Evolutionary conservation across 2,113 vertebrate genomes (phyloP), one percentile per base, ranked within the genome.

Genomic region (Zapus hudsonius): DNA sequence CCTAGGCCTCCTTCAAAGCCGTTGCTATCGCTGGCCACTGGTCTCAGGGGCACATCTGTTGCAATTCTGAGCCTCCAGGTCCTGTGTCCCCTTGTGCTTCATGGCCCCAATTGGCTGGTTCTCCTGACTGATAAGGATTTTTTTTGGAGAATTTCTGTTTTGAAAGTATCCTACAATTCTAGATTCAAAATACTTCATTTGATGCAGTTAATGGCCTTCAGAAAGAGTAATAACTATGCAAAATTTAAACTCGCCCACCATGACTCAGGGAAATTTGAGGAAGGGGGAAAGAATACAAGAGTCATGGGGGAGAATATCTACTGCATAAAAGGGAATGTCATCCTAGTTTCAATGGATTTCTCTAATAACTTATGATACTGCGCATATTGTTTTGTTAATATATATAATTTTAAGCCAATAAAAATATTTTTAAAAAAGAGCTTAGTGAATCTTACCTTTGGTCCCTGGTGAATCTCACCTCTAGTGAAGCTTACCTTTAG

Each of bases 121-220:
- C 67, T 61, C 61, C 61, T 38, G 9, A 84, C 25, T 69, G 59
- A 76, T 27, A 75, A 78, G 27, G 5, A 69, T 27, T 1, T 67
- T 27, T 1, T 67, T 25, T 29, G 15, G 69, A n/a, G 2, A 27
- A 76, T 67, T 76, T 31, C 84, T 11, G 84, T 86, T 47, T 22
- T 22, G 61, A 92, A 61, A 67, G 13, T 75, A 7, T 79, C 88
- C 93, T 86, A 33, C 11, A 33, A 57, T 83, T 79, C 7, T 61
- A 61, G 10, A 25, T 6, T 87, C 59, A 78, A 55, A 92, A 19
- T 81, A 38, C 59, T 76, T 75, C 25, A 70, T 33, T 47, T 10
- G 82, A 19, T 72, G 67, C 27, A 36, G 59, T 66, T 40, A 40
- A 17, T 57, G 15, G n/a, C n/a, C n/a, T n/a, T n/a, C n/a, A n/a